A percentile compares a stretch with the other conserved stretches of the same genome.
phyloP scores from a whole-genome alignment of 35 echinoderm and acorn worm genomes.

The Strongylocentrotus purpuratus region DNA sequence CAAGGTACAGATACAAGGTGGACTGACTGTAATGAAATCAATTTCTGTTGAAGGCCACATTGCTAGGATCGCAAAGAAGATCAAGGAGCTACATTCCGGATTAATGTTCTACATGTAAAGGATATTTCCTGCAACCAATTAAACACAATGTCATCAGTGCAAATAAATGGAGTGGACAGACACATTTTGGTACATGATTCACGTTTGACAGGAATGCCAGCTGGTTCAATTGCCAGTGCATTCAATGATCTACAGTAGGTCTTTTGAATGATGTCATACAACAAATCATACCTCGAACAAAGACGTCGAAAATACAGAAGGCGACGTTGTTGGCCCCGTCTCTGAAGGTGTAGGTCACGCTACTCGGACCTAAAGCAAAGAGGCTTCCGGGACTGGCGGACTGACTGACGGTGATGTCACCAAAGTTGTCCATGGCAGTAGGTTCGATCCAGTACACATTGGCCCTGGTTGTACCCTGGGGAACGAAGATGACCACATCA shows the following conservation, averaged over 20 bases:
- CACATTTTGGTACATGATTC: too few species aligned
- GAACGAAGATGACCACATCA: not conserved
- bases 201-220: too few species aligned
- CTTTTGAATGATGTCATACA: too few species aligned
- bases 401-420: not conserved
- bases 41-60: too few species aligned
- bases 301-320: slow-evolving; percentile 30
- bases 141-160: too few species aligned
- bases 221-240: too few species aligned
- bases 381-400: slow-evolving; percentile 26
- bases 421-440: slow-evolving; percentile 18
- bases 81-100: too few species aligned
- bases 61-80: too few species aligned
- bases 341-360: not conserved
- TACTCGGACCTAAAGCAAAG: not conserved
- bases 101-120: too few species aligned
- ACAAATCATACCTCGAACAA: slow-evolving; percentile 10
- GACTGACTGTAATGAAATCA: not conserved
- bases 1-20: not conserved
- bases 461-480: slow-evolving; percentile 28
- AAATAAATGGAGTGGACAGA: too few species aligned
- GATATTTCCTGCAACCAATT: too few species aligned
- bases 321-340: slow-evolving; percentile 27
- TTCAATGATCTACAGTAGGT: too few species aligned
- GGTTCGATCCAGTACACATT: slow-evolving; percentile 59